Evolutionary conservation across 1,140 invertebrate genomes (phyloP).

Genomic region (Parasteatoda tepidariorum): DNA sequence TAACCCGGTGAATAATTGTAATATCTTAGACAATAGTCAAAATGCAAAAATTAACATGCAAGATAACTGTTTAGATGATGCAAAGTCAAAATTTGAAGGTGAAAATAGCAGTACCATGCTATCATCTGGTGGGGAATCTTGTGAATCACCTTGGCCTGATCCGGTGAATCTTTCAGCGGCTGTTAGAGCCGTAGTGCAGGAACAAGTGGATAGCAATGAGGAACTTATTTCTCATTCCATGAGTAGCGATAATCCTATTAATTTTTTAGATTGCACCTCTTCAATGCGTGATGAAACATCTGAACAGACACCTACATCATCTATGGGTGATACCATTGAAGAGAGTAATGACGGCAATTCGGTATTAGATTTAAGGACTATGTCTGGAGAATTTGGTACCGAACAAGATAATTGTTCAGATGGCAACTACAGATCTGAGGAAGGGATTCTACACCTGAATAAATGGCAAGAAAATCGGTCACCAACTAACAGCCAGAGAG

Average conservation of each 20-base stretch:
- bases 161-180: conserved; percentile 61
- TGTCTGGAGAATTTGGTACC: conserved; percentile 14
- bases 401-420: conserved; percentile 14
- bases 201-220: conserved; percentile 56
- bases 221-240: conserved; percentile 26
- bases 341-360: conserved; percentile 52
- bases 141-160: conserved; percentile 59
- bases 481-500: conserved; percentile 5
- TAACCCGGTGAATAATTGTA: conserved; percentile 21
- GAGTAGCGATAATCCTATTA: conserved; percentile 15
- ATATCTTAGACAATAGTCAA: conserved; percentile 24
- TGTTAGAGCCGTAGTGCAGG: conserved; percentile 56
- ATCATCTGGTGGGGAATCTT: conserved; percentile 53
- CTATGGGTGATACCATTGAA: conserved; percentile 28
- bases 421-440: not conserved
- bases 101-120: conserved; percentile 38
- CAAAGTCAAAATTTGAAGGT: conserved; percentile 37
- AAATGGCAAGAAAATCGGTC: conserved; percentile 23
- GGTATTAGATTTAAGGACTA: conserved; percentile 44
- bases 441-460: conserved; percentile 25
- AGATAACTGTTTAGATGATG: conserved; percentile 27
- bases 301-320: conserved; percentile 25
- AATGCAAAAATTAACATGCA: conserved; percentile 23
- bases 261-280: conserved; percentile 46
- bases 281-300: conserved; percentile 26